A percentile compares a stretch with the other conserved stretches of the same genome.
Evolutionary conservation across 2,888 invertebrate genomes (phyloP).

Genomic region (Cyclophora albipunctata): DNA sequence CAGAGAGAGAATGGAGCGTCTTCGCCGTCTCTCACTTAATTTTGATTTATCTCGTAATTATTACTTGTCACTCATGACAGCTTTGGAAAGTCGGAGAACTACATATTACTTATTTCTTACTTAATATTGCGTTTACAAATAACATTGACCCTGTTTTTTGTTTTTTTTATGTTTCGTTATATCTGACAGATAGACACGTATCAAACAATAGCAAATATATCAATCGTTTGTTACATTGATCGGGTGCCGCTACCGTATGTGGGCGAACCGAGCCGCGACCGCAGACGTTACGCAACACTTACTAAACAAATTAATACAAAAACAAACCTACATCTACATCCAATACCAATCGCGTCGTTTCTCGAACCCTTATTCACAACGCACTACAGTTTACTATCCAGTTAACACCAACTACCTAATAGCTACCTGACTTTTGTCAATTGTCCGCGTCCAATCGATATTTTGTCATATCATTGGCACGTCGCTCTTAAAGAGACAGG

Average conservation of each 20-base stretch:
- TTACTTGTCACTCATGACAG: too few relatives aligned
- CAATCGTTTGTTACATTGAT: conserved; percentile 22
- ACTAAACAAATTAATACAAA: conserved; percentile 36
- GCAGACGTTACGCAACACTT: conserved; percentile 41
- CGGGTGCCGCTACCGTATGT: conserved; percentile 28
- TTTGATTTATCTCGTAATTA: too few relatives aligned
- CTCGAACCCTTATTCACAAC: conserved; percentile 35
- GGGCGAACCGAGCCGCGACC: conserved; percentile 35
- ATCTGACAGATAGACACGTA: background rate
- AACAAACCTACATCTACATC: conserved; percentile 27
- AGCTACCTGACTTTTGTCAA: conserved; percentile 57
- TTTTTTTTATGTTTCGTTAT: background rate
- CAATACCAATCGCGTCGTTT: conserved; percentile 22
- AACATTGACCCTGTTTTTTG: too few relatives aligned
- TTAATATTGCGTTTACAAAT: too few relatives aligned
- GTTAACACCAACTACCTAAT: conserved; percentile 46
- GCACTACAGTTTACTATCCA: conserved; percentile 41
- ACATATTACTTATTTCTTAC: background rate
- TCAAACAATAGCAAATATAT: conserved; percentile 18
- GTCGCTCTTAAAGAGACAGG: conserved; percentile 34
- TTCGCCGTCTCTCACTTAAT: too few relatives aligned
- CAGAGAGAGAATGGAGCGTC: conserved; percentile 2
- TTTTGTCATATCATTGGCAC: conserved; percentile 30
- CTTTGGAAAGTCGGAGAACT: background rate
- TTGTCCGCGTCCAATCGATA: conserved; percentile 45